Evolutionary conservation across 2,888 invertebrate genomes (phyloP).

Genomic region (Cosmopolites sordidus): DNA sequence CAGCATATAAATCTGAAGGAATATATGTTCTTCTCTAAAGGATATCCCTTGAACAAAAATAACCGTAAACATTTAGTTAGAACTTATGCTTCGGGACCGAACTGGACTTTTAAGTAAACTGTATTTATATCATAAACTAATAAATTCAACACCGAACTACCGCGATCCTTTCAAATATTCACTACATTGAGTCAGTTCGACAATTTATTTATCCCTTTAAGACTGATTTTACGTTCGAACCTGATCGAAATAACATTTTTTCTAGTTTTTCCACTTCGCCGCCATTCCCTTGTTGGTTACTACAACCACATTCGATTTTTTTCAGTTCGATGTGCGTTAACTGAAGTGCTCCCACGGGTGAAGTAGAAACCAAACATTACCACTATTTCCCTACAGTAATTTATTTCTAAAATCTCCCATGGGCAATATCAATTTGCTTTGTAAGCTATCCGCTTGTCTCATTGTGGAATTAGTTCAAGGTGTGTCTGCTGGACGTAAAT

Average conservation of each 20-base stretch:
- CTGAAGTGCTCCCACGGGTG: slow-evolving; percentile 12
- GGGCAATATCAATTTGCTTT: slow-evolving; percentile 3
- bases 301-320: slow-evolving; percentile 1
- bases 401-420: slow-evolving; percentile 13
- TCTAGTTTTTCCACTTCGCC: not conserved
- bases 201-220: too few species aligned
- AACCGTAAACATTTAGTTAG: too few species aligned
- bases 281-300: not conserved
- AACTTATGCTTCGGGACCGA: too few species aligned
- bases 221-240: not conserved
- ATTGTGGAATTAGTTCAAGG: slow-evolving; percentile 1
- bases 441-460: slow-evolving; percentile 5
- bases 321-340: slow-evolving; percentile 3
- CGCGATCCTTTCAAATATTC: too few species aligned
- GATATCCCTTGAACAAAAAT: too few species aligned
- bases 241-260: not conserved
- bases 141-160: too few species aligned
- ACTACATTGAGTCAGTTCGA: too few species aligned
- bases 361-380: slow-evolving; percentile 14
- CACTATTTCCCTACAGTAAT: slow-evolving; percentile 15
- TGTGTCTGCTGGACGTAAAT: not conserved
- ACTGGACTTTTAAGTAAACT: too few species aligned
- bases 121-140: too few species aligned
- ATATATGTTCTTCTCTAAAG: too few species aligned
- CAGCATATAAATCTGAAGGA: too few species aligned